A percentile compares a stretch with the other conserved stretches of the same genome.
These are phyloP conservation scores for Triplophysa bombifrons DNA, from an alignment of 2,797 vertebrate species.

Conservation along the genomic window DNA sequence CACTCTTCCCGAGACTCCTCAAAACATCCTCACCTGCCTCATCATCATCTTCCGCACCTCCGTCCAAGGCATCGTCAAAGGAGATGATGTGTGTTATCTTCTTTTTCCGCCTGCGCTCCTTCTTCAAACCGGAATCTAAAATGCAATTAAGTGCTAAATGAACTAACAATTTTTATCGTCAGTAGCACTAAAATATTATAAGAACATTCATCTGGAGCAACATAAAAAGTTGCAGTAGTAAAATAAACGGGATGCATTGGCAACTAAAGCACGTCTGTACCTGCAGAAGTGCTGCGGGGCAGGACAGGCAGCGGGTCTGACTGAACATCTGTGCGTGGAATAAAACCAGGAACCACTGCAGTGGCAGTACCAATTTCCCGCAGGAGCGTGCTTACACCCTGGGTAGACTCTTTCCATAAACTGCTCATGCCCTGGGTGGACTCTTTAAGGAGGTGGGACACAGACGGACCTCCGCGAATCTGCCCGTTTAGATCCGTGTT, in stretches of 20 bases:
- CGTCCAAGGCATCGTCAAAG: constrained; percentile 89
- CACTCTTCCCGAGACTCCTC: constrained; percentile 72
- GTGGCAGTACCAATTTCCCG: constrained; percentile 92
- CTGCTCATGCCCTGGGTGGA: constrained; percentile 95
- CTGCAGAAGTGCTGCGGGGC: constrained; percentile 79
- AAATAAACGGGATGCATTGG: background rate
- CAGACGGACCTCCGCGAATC: constrained; percentile 70
- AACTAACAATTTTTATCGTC: background rate
- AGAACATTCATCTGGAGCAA: background rate
- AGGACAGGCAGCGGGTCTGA: constrained; percentile 89
- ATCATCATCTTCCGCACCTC: constrained; percentile 82
- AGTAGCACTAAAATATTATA: background rate
- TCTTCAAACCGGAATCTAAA: constrained; percentile 86
- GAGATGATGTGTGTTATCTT: constrained; percentile 97
- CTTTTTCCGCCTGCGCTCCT: constrained; percentile 92
- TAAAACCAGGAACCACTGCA: constrained; percentile 87
- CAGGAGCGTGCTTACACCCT: constrained; percentile 93
- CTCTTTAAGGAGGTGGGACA: constrained; percentile 92
- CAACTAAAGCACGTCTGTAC: constrained; percentile 58
- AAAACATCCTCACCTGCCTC: constrained; percentile 66
- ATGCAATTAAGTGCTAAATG: background rate
- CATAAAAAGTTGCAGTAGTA: background rate
- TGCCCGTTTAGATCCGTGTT: constrained; percentile 95
- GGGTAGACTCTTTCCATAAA: constrained; percentile 92
- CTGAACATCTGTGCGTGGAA: constrained; percentile 81